These are phyloP conservation scores for Enteromius paludinosus DNA, from an alignment of 2,797 vertebrate species.

Conservation along the genomic window DNA sequence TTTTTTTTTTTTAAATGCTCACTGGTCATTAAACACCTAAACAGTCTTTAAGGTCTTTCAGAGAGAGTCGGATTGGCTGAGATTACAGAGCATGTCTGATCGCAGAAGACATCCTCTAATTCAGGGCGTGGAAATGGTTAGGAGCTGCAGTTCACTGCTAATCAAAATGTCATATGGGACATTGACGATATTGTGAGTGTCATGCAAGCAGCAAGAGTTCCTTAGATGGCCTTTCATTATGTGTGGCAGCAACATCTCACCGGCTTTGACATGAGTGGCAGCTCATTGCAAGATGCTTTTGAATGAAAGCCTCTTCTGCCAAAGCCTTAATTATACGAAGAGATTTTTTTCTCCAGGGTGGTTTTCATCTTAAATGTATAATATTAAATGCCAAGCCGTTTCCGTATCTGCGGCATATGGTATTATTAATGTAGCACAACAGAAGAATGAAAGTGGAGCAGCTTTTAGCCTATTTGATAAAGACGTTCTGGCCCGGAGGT, in stretches of 20 bases:
- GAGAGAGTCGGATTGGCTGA: neutral
- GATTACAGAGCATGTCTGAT: constrained; percentile 40
- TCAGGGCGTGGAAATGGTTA: constrained; percentile 21
- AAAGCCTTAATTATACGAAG: constrained; percentile 22
- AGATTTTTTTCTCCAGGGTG: constrained; percentile 3
- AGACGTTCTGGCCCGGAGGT: constrained; percentile 67
- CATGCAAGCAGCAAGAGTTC: constrained; percentile 23
- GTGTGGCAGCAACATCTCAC: constrained; percentile 21
- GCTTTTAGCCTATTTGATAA: constrained; percentile 60
- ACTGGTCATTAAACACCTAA: constrained; percentile 44
- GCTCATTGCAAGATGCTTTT: constrained; percentile 37
- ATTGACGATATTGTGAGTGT: constrained; percentile 47
- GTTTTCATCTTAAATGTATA: constrained; percentile 11
- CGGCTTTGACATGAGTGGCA: constrained; percentile 44
- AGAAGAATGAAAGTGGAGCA: constrained; percentile 67
- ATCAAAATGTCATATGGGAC: constrained; percentile 41
- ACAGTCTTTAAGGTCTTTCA: constrained; percentile 28
- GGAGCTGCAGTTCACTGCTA: constrained; percentile 22
- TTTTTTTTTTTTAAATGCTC: constrained; percentile 33
- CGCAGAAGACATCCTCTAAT: constrained; percentile 13
- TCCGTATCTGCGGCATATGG: constrained; percentile 64
- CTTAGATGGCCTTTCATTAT: constrained; percentile 51
- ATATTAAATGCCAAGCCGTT: constrained; percentile 20
- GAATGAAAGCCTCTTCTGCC: constrained; percentile 30
- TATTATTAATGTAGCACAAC: constrained; percentile 69